Conservation (phyloP, 1,140 invertebrate species). For the Patella vulgata region DNA sequence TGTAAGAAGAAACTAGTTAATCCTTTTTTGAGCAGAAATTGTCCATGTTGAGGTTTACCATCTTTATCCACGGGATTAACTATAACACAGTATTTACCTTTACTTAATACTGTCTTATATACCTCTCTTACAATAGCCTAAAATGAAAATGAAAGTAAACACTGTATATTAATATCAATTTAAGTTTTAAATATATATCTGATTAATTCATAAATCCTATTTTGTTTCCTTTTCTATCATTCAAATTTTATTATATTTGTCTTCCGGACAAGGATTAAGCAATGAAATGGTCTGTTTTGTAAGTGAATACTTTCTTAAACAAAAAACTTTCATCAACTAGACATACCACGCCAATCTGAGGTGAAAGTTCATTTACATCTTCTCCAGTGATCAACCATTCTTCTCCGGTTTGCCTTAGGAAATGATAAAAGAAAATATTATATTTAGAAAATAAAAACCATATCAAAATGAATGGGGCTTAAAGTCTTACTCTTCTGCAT, state of each 20-base stretch:
- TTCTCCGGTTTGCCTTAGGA: slow-evolving; percentile 66
- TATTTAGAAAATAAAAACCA: not conserved
- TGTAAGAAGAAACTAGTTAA: slow-evolving; percentile 66
- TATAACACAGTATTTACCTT: slow-evolving; percentile 67
- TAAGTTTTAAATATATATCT: too few species aligned
- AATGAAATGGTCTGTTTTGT: too few species aligned
- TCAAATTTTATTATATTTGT: too few species aligned
- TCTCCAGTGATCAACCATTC: slow-evolving; percentile 67
- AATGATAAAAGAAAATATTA: slow-evolving; percentile 22
- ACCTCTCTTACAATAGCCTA: slow-evolving; percentile 54
- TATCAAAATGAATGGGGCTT: not conserved
- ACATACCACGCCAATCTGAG: slow-evolving; percentile 67
- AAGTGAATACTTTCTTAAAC: too few species aligned
- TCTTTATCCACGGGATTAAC: slow-evolving; percentile 62
- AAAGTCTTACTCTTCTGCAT: not conserved
- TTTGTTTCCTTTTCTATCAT: too few species aligned
- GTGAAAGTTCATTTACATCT: slow-evolving; percentile 65
- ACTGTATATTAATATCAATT: too few species aligned
- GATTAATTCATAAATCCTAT: too few species aligned
- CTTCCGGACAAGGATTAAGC: too few species aligned
- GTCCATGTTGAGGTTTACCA: slow-evolving; percentile 64
- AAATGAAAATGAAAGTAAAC: too few species aligned
- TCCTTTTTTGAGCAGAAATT: slow-evolving; percentile 60
- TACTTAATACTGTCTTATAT: slow-evolving; percentile 63
- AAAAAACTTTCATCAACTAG: too few species aligned